Base-by-base conservation (phyloP, 2,797 vertebrate genomes). In the Micrastur ruficollis region DNA sequence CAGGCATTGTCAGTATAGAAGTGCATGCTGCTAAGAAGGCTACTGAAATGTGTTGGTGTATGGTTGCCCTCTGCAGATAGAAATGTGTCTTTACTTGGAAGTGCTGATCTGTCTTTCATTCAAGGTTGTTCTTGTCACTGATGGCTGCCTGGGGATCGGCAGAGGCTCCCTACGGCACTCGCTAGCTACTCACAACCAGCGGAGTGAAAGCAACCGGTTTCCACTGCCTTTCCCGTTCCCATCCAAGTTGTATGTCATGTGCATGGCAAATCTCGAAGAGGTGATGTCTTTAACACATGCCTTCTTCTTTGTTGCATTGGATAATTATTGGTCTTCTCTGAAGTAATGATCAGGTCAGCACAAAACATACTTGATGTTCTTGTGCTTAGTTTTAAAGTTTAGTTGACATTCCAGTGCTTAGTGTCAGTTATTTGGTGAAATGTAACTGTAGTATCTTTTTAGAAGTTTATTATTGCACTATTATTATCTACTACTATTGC, bases 141-240 rank as follows among this genome's bases (percentile, higher is more conserved):
- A 99, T 34, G 99, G 99, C 80, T 99, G 99, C 86, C 96, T 99
- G 81, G 99, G 99, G 42, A 99, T 99, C 61, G 99, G 99, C 61
- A 98, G 98, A 70, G 99, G 99, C 56, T 99, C 99, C n/a, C 98
- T 99, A 13, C 98, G 99, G 9, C 99, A 99, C 94, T 99, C 99
- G 0, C 97, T 99, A 8, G 98, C 99, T 66, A 99, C 99, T 7
- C 94, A 99, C 70, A 99, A 97, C 96, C 99, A 99, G 12, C 98
- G 99, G 15, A 98, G 97, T 4, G 99, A 99, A 4, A 99, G 98
- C 94, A 99, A 98, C 97, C 98, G 99, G 65, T 99, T 99, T 79
- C 99, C 99, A 0, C 98, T 99, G n/a, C 99, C 99, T 32, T 99
- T 99, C 67, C 99, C 99, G 4, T 99, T 99, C 94, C 99, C 99